These are phyloP conservation scores for Cephus pygmeus DNA, from an alignment of 2,888 invertebrate species.

Conservation along the genomic window DNA sequence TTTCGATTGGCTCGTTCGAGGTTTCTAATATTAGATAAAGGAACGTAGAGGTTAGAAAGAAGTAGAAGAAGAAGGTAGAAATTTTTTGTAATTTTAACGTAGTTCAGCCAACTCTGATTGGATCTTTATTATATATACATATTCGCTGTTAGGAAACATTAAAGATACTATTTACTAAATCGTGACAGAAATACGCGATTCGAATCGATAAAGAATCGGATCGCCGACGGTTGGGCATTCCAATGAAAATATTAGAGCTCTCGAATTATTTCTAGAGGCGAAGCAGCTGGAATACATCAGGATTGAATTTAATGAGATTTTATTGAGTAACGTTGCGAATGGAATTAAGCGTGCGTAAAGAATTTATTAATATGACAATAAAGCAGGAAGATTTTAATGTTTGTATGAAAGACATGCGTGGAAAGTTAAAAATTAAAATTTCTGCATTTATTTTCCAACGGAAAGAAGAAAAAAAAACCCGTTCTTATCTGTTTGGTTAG, in stretches of 20 bases:
- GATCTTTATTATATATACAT: neutral
- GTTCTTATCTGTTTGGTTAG: neutral
- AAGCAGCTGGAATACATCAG: neutral
- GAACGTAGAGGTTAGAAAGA: too few species aligned
- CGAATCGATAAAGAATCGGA: neutral
- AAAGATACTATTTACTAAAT: neutral
- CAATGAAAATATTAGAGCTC: neutral
- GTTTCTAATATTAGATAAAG: too few species aligned
- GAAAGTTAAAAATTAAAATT: neutral
- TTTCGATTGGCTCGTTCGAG: too few species aligned
- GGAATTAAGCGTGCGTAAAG: neutral
- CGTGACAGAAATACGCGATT: neutral
- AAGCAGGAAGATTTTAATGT: neutral
- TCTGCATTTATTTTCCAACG: neutral
- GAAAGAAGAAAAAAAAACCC: neutral
- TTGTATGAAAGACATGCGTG: neutral
- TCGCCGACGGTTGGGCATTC: neutral
- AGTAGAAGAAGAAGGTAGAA: too few species aligned
- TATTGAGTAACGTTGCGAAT: neutral
- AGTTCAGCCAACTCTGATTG: neutral
- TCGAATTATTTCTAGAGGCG: neutral
- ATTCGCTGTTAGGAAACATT: neutral
- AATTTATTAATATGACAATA: neutral
- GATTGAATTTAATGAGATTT: neutral
- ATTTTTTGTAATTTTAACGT: neutral